Base-by-base conservation (phyloP, 2,113 vertebrate genomes). In the Lepisosteus oculatus region DNA sequence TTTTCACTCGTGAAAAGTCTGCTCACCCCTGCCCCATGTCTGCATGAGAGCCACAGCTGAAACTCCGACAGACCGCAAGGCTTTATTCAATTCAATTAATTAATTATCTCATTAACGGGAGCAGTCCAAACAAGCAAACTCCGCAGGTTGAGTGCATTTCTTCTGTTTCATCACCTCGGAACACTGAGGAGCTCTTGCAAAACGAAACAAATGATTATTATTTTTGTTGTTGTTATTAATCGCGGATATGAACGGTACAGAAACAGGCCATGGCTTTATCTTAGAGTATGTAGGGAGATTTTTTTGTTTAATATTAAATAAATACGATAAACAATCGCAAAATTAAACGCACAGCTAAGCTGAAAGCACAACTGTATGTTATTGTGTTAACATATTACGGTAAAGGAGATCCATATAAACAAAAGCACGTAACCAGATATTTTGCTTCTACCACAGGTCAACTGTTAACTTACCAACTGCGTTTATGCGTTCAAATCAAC, bases 51-150 rank as follows among this genome's bases (percentile, higher is more conserved):
- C 44, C 11, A 43, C 41, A 55, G 11, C 65, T 55, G 65, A 72
- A 55, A 72, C 63, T 15, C 61, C 72, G 68, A 61, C 68, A 61
- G 65, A 67, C 56, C 55, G 59, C 64, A 56, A 75, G 71, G 66
- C 11, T 66, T 70, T 69, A 76, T 76, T 55, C 61, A 57, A 74
- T 67, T 11, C 55, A 15, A 79, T 76, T 82, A 86, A 84, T 86
- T 84, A 83, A 88, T 68, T 75, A 69, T 78, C 77, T 84, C 51
- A 72, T 82, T 83, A 83, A 76, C 70, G 74, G 78, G 72, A 65
- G 61, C 57, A 70, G 68, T 71, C 65, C 55, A 75, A 64, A 67
- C 17, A 66, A 57, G 64, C 55, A 67, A 66, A 57, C 62, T 65
- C 70, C 13, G 54, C 51, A 70, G 78, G 68, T 71, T 11, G 55